Conservation (phyloP, 1,140 invertebrate genomes). For the Xylocopa sonorina region DNA sequence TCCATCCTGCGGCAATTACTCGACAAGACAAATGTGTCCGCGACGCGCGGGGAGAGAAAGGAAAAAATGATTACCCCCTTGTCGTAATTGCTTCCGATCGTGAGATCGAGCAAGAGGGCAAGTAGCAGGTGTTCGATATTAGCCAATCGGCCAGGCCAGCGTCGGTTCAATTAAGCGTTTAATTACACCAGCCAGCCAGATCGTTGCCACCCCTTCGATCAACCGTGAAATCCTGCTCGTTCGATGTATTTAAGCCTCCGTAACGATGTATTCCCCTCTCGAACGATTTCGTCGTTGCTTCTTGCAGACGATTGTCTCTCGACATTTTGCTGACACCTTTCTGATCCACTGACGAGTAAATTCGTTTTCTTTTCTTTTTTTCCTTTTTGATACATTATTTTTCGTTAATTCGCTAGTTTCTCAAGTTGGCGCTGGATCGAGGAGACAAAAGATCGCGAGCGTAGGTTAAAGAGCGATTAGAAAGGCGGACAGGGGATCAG, state of each 20-base stretch:
- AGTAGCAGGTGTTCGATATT: constrained; percentile 53
- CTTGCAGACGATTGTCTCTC: background rate
- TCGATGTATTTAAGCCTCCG: background rate
- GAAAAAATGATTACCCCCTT: background rate
- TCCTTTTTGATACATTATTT: too few species aligned
- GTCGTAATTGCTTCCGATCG: constrained; percentile 20
- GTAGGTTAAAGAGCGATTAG: background rate
- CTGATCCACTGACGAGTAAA: too few species aligned
- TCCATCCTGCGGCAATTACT: background rate
- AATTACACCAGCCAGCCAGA: constrained; percentile 46
- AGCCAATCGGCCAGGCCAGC: constrained; percentile 41
- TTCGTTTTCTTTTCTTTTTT: too few species aligned
- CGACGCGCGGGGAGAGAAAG: background rate
- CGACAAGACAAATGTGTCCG: background rate
- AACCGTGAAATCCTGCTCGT: constrained; percentile 45
- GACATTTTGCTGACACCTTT: too few species aligned
- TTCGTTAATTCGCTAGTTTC: too few species aligned
- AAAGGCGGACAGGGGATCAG: constrained; percentile 14
- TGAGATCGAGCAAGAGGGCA: constrained; percentile 15
- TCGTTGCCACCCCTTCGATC: constrained; percentile 59
- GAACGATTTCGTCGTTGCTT: background rate
- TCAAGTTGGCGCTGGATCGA: too few species aligned
- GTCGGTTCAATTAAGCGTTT: constrained; percentile 62
- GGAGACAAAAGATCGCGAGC: too few species aligned
- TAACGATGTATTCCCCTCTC: background rate